Percentiles rank a stretch among this genome's conserved stretches.
phyloP scores from a whole-genome alignment of 92 coral and sea anemone species.

The Zoanthus solanderi region DNA sequence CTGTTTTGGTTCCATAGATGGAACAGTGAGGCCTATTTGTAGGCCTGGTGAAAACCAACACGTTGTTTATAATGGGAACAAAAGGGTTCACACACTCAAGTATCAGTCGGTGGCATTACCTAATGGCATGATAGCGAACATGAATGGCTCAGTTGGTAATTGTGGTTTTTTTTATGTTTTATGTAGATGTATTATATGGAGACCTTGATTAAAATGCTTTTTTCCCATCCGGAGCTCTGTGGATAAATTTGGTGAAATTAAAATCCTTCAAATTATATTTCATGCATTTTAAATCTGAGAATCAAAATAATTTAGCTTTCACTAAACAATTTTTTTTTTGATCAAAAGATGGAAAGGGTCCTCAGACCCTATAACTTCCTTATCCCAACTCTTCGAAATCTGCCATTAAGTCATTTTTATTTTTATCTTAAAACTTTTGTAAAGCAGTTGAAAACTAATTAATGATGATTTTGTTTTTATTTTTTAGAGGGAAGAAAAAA shows the following conservation, averaged over 20 bases:
- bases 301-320: neutral
- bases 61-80: too few relatives aligned
- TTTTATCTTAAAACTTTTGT: neutral
- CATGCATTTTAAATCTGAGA: conserved; percentile 1
- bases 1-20: too few relatives aligned
- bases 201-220: neutral
- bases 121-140: too few relatives aligned
- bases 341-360: neutral
- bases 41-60: too few relatives aligned
- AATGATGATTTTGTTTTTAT: neutral
- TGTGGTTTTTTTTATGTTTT: neutral
- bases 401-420: neutral
- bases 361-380: neutral
- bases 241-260: neutral
- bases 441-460: neutral
- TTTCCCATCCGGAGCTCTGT: neutral
- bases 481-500: conserved; percentile 10
- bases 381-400: neutral
- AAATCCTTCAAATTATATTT: neutral
- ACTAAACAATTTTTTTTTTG: neutral
- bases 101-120: too few relatives aligned
- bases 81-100: too few relatives aligned
- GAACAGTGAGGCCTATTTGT: too few relatives aligned
- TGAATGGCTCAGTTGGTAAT: too few relatives aligned
- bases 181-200: neutral